phyloP scores from a whole-genome alignment of 2,113 vertebrate species.

The Penelope pileata region DNA sequence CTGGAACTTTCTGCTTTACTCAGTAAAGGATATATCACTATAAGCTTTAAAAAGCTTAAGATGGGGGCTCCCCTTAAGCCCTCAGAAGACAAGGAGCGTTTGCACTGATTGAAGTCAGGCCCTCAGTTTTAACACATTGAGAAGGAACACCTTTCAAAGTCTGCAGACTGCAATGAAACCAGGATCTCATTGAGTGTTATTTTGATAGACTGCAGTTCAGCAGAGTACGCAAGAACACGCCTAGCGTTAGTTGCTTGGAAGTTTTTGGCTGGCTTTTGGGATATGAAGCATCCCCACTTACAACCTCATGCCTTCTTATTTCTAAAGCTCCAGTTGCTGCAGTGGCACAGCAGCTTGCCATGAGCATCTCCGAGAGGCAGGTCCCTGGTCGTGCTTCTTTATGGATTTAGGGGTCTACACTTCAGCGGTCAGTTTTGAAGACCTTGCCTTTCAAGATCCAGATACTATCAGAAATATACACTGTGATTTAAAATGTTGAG shows the following conservation, averaged over 20 bases:
- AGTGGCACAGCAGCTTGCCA: fast-evolving
- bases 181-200: not conserved
- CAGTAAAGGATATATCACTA: not conserved
- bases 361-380: not conserved
- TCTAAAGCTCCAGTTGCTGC: not conserved
- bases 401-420: not conserved
- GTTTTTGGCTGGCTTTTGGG: not conserved
- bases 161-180: not conserved
- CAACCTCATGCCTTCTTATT: not conserved
- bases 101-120: not conserved
- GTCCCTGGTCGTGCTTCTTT: not conserved
- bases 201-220: not conserved
- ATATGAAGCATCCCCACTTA: not conserved
- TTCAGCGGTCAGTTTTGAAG: not conserved
- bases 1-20: fast-evolving
- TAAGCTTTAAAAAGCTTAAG: not conserved
- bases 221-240: not conserved
- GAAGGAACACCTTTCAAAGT: not conserved
- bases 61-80: fast-evolving
- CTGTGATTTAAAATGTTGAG: not conserved
- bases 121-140: not conserved
- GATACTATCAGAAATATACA: not conserved
- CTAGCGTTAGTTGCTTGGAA: not conserved
- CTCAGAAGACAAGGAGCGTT: not conserved
- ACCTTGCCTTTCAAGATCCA: not conserved